These are phyloP conservation scores for Varanus salvator DNA, from an alignment of 2,113 vertebrate species.

Conservation along the genomic window DNA sequence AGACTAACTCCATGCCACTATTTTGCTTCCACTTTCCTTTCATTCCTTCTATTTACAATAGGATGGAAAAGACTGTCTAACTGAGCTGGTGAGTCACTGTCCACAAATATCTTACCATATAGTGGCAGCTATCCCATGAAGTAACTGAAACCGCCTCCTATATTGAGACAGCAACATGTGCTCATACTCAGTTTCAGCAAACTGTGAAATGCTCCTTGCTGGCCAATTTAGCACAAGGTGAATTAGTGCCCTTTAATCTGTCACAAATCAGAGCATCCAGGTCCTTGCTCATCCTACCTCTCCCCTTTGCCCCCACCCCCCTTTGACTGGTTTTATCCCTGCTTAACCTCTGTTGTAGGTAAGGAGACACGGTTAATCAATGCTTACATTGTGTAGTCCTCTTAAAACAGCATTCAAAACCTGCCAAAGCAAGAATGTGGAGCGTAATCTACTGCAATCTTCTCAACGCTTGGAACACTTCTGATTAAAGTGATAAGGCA, in stretches of 20 bases:
- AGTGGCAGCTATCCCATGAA: neutral
- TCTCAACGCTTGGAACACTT: conserved; percentile 56
- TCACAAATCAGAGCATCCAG: conserved; percentile 58
- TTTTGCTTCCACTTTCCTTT: neutral
- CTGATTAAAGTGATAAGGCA: conserved; percentile 62
- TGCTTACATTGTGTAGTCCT: conserved; percentile 64
- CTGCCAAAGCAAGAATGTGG: conserved; percentile 66
- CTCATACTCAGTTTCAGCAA: neutral
- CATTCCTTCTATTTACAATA: neutral
- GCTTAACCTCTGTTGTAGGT: conserved; percentile 73
- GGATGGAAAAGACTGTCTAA: too few species aligned
- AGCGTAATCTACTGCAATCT: conserved; percentile 68
- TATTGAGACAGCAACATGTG: neutral
- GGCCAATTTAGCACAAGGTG: conserved; percentile 34
- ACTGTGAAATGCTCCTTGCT: conserved; percentile 47
- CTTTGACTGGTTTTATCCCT: conserved; percentile 60
- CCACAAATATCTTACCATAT: neutral
- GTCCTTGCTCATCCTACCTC: conserved; percentile 40
- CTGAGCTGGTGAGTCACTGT: too few species aligned
- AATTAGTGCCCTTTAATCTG: conserved; percentile 56
- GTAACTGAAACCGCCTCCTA: neutral
- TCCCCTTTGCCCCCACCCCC: conserved; percentile 34
- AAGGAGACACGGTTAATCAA: conserved; percentile 74
- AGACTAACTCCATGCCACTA: too few species aligned
- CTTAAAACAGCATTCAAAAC: conserved; percentile 69